These are phyloP conservation scores for Neoscelio sp. DNA, from an alignment of 2,888 invertebrate genomes.

Conservation along the genomic window DNA sequence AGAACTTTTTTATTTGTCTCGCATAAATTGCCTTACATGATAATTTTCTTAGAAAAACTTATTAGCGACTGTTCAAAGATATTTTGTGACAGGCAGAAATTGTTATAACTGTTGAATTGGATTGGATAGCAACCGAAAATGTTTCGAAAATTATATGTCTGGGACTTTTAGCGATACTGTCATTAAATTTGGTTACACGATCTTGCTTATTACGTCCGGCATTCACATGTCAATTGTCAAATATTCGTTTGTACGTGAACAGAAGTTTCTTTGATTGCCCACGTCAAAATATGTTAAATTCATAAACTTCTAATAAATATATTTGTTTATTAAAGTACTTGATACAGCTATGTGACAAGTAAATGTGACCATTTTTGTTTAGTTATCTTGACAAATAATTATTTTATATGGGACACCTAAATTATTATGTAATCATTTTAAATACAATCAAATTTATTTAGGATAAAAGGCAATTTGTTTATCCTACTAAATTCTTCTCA, in stretches of 20 bases:
- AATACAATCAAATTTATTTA: too few species aligned
- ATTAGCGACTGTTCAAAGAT: conserved; percentile 43
- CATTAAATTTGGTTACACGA: conserved; percentile 54
- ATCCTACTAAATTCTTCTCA: too few species aligned
- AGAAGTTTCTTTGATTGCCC: neutral
- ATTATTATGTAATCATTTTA: too few species aligned
- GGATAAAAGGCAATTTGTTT: too few species aligned
- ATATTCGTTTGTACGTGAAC: too few species aligned
- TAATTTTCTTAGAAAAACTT: conserved; percentile 49
- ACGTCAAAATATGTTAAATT: neutral
- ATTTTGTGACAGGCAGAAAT: conserved; percentile 36
- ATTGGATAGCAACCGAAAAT: conserved; percentile 26
- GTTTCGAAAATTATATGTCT: conserved; percentile 50
- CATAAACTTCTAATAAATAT: too few species aligned
- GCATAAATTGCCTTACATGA: conserved; percentile 23
- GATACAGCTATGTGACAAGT: too few species aligned
- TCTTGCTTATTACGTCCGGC: conserved; percentile 37
- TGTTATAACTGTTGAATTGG: conserved; percentile 28
- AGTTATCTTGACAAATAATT: too few species aligned
- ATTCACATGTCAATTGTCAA: conserved; percentile 24
- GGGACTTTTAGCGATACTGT: conserved; percentile 25
- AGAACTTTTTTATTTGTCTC: conserved; percentile 1
- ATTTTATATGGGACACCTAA: too few species aligned
- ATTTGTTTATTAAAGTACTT: too few species aligned
- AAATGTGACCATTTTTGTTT: too few species aligned